Percentiles rank a stretch among this genome's conserved stretches.
phyloP scores from a whole-genome alignment of 1,140 invertebrate species.

The Bombyx mandarina region DNA sequence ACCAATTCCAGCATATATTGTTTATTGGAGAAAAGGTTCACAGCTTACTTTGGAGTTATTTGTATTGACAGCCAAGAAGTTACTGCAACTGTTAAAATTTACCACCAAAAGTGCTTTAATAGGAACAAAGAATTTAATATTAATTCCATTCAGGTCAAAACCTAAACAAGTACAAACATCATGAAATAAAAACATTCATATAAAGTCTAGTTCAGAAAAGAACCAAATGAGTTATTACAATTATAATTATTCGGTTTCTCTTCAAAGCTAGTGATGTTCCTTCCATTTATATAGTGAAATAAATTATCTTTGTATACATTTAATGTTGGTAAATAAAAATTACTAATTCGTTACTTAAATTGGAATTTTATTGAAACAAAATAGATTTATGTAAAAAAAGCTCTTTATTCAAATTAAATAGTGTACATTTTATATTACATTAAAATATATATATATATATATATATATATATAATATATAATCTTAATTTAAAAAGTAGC shows the following conservation, averaged over 20 bases:
- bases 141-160: slow-evolving; percentile 33
- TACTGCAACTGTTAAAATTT: slow-evolving; percentile 32
- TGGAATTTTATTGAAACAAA: slow-evolving; percentile 7
- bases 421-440: slow-evolving; percentile 59
- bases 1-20: slow-evolving; percentile 42
- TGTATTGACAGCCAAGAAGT: slow-evolving; percentile 29
- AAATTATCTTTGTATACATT: slow-evolving; percentile 26
- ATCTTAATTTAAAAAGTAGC: slow-evolving; percentile 63
- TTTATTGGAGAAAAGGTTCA: slow-evolving; percentile 54
- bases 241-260: slow-evolving; percentile 31
- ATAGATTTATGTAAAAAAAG: slow-evolving; percentile 48
- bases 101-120: slow-evolving; percentile 40
- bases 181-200: slow-evolving; percentile 24
- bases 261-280: slow-evolving; percentile 17
- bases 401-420: slow-evolving; percentile 70
- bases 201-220: slow-evolving; percentile 21
- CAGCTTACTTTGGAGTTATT: slow-evolving; percentile 28
- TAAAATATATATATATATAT: slow-evolving; percentile 44
- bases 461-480: slow-evolving; percentile 31
- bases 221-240: slow-evolving; percentile 31
- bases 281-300: slow-evolving; percentile 19
- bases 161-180: slow-evolving; percentile 44
- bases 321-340: slow-evolving; percentile 44
- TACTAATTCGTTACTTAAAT: slow-evolving; percentile 7
- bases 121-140: slow-evolving; percentile 41